Evolutionary conservation across 1,140 invertebrate species (phyloP).

Genomic region (Epicauta chinensis): DNA sequence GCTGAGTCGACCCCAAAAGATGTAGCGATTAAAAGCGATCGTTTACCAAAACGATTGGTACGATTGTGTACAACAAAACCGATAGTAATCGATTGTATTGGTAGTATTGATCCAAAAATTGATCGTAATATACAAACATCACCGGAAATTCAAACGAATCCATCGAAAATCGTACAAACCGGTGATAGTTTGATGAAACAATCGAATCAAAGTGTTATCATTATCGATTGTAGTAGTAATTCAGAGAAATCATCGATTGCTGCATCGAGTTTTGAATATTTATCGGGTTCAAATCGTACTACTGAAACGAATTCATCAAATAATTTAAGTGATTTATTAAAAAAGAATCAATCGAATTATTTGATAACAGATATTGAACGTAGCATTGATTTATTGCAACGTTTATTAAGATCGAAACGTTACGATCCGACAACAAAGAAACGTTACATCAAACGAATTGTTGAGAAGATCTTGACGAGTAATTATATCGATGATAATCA

Average conservation of each 20-base stretch:
- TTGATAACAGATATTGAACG: conserved; percentile 25
- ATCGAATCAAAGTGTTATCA: conserved; percentile 16
- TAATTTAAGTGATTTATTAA: conserved; percentile 14
- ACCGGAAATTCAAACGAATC: not conserved
- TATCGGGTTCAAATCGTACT: not conserved
- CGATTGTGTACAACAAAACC: conserved; percentile 30
- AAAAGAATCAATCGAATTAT: conserved; percentile 16
- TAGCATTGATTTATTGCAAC: conserved; percentile 29
- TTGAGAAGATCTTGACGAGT: conserved; percentile 28
- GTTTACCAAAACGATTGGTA: conserved; percentile 7
- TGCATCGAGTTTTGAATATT: conserved; percentile 34
- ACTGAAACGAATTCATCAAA: conserved; percentile 4
- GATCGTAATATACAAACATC: conserved; percentile 27
- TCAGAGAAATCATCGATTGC: conserved; percentile 9
- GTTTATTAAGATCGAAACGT: conserved; percentile 36
- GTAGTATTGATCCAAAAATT: not conserved
- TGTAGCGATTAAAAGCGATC: not conserved
- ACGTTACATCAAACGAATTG: conserved; percentile 33
- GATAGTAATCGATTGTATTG: conserved; percentile 27
- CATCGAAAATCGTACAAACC: conserved; percentile 28
- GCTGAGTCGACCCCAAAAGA: conserved; percentile 36
- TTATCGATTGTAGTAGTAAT: conserved; percentile 7
- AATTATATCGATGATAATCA: conserved; percentile 20
- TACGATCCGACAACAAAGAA: conserved; percentile 35
- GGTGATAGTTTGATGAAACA: conserved; percentile 5